phyloP scores from a whole-genome alignment of 2,113 vertebrate genomes.

The Merops nubicus region DNA sequence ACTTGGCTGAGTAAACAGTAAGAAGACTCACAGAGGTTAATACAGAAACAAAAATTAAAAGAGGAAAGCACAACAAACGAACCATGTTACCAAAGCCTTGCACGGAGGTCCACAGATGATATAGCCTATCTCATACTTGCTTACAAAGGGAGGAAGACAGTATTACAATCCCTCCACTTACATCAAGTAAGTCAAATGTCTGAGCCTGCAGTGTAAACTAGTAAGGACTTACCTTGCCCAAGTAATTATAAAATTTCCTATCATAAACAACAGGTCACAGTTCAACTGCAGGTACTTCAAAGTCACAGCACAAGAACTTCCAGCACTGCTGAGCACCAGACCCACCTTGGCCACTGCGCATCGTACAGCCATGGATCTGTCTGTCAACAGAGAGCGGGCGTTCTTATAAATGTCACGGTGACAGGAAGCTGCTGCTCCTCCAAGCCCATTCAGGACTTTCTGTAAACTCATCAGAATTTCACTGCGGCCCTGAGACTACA shows the following conservation, averaged over 20 bases:
- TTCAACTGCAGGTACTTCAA: neutral
- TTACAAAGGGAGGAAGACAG: neutral
- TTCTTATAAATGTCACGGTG: constrained; percentile 98
- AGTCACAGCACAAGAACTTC: neutral
- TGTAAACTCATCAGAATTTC: constrained; percentile 97
- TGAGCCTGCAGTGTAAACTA: neutral
- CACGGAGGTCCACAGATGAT: neutral
- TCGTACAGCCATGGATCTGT: constrained; percentile 96
- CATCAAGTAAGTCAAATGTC: neutral
- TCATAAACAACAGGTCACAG: neutral
- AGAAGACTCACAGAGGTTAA: neutral
- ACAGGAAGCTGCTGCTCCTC: constrained; percentile 95
- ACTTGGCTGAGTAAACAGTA: neutral
- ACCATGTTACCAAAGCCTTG: neutral
- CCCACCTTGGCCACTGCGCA: constrained; percentile 93
- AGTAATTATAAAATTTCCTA: neutral
- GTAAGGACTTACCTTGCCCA: neutral
- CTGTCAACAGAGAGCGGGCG: constrained; percentile 91
- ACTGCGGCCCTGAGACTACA: constrained; percentile 93
- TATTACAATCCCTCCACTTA: neutral
- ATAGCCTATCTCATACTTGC: neutral
- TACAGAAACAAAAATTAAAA: neutral
- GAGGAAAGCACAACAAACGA: neutral
- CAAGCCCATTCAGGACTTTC: constrained; percentile 92
- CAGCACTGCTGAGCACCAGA: neutral